Conservation (phyloP, 2,113 vertebrate genomes). For the Entomyzon cyanotis region DNA sequence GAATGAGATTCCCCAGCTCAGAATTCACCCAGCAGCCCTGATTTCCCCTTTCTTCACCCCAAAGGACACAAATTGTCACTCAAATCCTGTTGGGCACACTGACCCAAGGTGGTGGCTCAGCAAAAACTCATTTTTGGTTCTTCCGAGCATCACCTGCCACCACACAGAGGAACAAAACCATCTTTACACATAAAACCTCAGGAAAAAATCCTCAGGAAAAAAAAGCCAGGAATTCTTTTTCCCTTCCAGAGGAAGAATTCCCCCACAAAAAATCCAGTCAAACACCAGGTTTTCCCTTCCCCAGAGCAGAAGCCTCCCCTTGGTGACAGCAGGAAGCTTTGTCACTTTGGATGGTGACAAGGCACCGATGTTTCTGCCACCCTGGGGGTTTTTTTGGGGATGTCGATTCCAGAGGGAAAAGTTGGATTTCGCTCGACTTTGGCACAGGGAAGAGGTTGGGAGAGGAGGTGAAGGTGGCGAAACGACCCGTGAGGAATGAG, state of each 20-base stretch:
- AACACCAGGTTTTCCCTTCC: neutral
- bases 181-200: neutral
- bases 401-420: neutral
- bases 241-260: neutral
- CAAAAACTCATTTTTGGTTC: neutral
- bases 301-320: fast-evolving
- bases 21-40: neutral
- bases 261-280: neutral
- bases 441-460: neutral
- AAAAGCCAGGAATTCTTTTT: neutral
- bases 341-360: neutral
- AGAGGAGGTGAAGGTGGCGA: slow-evolving; percentile 17
- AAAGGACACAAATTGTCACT: fast-evolving
- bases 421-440: neutral
- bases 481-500: slow-evolving; percentile 40
- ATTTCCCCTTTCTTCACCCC: neutral
- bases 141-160: neutral
- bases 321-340: neutral
- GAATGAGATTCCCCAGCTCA: fast-evolving
- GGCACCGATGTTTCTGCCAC: neutral
- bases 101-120: fast-evolving
- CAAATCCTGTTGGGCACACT: too few relatives aligned
- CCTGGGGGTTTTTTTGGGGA: neutral
- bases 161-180: neutral
- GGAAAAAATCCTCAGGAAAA: too few relatives aligned